Evolutionary conservation across 2,888 invertebrate genomes (phyloP).

Genomic region (Drosophila meridionalis): DNA sequence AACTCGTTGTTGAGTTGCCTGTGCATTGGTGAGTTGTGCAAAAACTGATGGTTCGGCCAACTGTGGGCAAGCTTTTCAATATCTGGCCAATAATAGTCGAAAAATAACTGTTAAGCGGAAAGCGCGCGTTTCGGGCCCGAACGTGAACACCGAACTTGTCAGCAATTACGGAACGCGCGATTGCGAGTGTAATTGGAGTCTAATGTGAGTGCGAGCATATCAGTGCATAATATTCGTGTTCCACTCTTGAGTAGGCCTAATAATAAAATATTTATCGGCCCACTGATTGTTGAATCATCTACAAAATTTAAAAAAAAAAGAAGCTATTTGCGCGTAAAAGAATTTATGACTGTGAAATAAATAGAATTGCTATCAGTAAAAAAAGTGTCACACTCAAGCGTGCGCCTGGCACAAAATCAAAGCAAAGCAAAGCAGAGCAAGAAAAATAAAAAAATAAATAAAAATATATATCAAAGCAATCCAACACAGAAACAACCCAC

Average conservation of each 20-base stretch:
- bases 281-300: slow-evolving; percentile 22
- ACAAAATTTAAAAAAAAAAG: background rate
- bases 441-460: background rate
- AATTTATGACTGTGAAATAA: background rate
- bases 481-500: background rate
- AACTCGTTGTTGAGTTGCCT: slow-evolving; percentile 52
- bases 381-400: background rate
- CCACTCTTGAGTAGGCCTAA: slow-evolving; percentile 6
- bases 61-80: slow-evolving; percentile 58
- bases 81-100: slow-evolving; percentile 59
- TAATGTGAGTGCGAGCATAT: slow-evolving; percentile 24
- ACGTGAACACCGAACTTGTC: slow-evolving; percentile 8
- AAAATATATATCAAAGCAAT: background rate
- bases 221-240: slow-evolving; percentile 20
- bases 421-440: background rate
- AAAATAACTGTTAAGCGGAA: slow-evolving; percentile 50
- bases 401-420: slow-evolving; percentile 10
- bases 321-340: slow-evolving; percentile 4
- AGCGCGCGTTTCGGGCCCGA: slow-evolving; percentile 34
- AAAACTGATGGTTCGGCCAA: slow-evolving; percentile 5
- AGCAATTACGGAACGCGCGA: slow-evolving; percentile 16
- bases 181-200: slow-evolving; percentile 26
- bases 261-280: slow-evolving; percentile 12
- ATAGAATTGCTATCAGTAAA: slow-evolving; percentile 7
- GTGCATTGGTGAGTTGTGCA: slow-evolving; percentile 42